Conservation (phyloP, 2,888 invertebrate species). For the Dolichopus griseipennis region DNA sequence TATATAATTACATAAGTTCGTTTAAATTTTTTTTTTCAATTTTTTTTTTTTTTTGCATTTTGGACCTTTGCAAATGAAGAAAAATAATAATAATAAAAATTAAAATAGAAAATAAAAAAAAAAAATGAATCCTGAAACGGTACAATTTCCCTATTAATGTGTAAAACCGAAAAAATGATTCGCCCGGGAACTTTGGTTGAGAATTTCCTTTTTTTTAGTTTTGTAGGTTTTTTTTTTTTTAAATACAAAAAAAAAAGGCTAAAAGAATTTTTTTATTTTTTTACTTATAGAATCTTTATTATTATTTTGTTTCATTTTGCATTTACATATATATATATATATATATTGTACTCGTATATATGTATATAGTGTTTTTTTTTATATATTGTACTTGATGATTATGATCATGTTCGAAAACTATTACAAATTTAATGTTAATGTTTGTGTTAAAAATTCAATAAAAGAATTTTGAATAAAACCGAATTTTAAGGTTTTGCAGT, state of each 20-base stretch:
- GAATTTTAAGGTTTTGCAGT: too few species aligned
- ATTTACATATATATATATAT: too few species aligned
- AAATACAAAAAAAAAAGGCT: neutral
- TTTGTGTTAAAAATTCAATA: too few species aligned
- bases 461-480: too few species aligned
- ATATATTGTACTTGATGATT: too few species aligned
- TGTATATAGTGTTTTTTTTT: too few species aligned
- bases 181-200: constrained; percentile 4
- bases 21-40: neutral
- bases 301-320: too few species aligned
- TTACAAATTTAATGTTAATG: too few species aligned
- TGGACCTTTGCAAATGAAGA: constrained; percentile 3
- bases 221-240: neutral
- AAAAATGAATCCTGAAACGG: neutral
- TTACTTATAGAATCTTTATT: too few species aligned
- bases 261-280: neutral
- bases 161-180: constrained; percentile 6
- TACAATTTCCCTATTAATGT: constrained; percentile 6
- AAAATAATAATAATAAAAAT: neutral
- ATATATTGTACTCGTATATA: too few species aligned
- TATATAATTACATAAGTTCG: neutral
- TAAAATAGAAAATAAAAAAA: neutral
- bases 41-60: neutral
- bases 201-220: neutral
- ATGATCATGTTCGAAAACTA: too few species aligned